Percentiles rank a stretch among this genome's conserved stretches.
Evolutionary conservation across 2,888 invertebrate genomes (phyloP).

Genomic region (Horisme vitalbata): DNA sequence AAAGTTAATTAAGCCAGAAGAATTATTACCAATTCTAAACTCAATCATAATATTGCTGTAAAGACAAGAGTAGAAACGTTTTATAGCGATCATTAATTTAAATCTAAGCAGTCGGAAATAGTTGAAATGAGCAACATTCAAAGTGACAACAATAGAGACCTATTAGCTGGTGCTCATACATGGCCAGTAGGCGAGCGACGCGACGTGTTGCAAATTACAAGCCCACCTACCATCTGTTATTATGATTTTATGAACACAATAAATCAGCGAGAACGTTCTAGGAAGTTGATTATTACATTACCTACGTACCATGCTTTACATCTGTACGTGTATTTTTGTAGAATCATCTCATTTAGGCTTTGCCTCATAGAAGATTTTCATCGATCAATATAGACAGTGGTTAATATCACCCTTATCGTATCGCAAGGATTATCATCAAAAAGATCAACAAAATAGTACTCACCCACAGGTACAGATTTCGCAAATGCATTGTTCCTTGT

Average conservation of each 20-base stretch:
- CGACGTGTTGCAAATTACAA: constrained; percentile 27
- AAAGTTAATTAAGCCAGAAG: neutral
- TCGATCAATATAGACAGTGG: too few species aligned
- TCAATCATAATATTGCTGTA: constrained; percentile 5
- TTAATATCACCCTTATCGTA: constrained; percentile 25
- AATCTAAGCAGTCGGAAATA: constrained; percentile 8
- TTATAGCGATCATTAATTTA: constrained; percentile 24
- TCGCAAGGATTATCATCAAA: neutral
- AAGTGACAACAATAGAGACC: constrained; percentile 38
- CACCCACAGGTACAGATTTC: constrained; percentile 96
- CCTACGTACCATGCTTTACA: too few species aligned
- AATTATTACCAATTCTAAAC: constrained; percentile 6
- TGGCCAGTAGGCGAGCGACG: constrained; percentile 22
- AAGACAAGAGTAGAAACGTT: constrained; percentile 13
- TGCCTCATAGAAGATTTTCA: too few species aligned
- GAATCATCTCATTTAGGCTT: too few species aligned
- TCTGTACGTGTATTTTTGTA: too few species aligned
- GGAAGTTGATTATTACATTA: neutral
- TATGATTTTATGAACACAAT: constrained; percentile 4
- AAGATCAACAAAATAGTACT: constrained; percentile 61
- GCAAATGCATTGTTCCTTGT: constrained; percentile 93
- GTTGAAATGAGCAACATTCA: constrained; percentile 25
- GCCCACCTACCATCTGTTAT: constrained; percentile 15
- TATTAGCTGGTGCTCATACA: constrained; percentile 35
- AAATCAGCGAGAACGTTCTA: neutral